Conservation (phyloP, 2,797 vertebrate species). For the Amblyraja radiata region DNA sequence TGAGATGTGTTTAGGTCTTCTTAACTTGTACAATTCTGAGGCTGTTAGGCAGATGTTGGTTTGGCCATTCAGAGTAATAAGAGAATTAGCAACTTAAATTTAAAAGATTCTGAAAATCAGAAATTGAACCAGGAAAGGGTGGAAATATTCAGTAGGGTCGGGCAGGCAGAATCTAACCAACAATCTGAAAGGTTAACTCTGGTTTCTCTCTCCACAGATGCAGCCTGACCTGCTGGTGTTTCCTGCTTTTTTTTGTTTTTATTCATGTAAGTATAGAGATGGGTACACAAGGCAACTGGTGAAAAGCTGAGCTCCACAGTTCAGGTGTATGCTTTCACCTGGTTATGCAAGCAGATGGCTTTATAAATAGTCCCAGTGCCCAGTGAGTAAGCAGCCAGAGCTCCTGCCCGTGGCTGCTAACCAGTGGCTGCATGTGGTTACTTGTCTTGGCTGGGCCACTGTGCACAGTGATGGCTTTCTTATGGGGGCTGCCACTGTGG, state of each 20-base stretch:
- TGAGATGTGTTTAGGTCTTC: not conserved
- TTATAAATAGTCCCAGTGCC: not conserved
- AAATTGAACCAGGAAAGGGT: too few relatives aligned
- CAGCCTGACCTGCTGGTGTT: too few relatives aligned
- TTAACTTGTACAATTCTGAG: not conserved
- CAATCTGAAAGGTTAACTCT: too few relatives aligned
- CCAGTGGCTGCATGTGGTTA: not conserved
- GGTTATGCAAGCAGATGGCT: not conserved
- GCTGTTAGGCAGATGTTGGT: not conserved
- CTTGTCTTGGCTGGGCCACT: not conserved
- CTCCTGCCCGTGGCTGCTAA: not conserved
- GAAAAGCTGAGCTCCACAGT: not conserved
- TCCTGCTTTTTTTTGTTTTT: too few relatives aligned
- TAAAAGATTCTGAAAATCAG: too few relatives aligned
- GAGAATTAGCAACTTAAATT: not conserved
- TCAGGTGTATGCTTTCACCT: too few relatives aligned
- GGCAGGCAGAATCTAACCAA: too few relatives aligned
- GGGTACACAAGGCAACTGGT: not conserved
- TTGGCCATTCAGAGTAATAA: not conserved
- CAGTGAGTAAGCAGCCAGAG: not conserved
- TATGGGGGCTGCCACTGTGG: too few relatives aligned
- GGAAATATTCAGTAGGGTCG: too few relatives aligned
- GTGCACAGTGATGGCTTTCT: not conserved
- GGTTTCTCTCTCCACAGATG: too few relatives aligned
- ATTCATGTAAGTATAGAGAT: not conserved